A percentile compares a stretch with the other conserved stretches of the same genome.
Conservation (phyloP, 2,888 invertebrate genomes). For the Lymantria monacha region DNA sequence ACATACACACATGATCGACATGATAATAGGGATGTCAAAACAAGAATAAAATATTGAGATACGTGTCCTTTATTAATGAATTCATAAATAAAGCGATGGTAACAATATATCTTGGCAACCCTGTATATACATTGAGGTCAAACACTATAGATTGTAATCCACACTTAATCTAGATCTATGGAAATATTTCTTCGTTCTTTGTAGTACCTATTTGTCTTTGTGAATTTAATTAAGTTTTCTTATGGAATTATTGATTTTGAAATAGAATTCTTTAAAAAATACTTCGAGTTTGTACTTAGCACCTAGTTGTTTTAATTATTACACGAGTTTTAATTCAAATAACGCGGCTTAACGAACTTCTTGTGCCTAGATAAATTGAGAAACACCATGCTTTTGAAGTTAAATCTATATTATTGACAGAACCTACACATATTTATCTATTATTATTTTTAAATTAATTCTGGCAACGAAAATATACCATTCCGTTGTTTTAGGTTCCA, state of each 20-base stretch:
- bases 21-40: background rate
- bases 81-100: background rate
- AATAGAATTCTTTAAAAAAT: conserved; percentile 13
- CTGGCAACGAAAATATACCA: too few relatives aligned
- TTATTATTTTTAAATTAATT: too few relatives aligned
- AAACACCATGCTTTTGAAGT: conserved; percentile 8
- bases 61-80: background rate
- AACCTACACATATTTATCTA: background rate
- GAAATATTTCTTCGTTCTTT: too few relatives aligned
- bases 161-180: too few relatives aligned
- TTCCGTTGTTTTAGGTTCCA: too few relatives aligned
- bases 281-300: too few relatives aligned
- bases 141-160: background rate
- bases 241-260: too few relatives aligned
- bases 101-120: background rate
- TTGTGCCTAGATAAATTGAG: conserved; percentile 36
- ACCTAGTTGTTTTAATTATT: too few relatives aligned
- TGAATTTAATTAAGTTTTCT: background rate
- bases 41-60: background rate
- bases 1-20: background rate
- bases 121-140: background rate
- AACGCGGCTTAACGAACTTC: conserved; percentile 12
- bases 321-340: too few relatives aligned
- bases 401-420: background rate
- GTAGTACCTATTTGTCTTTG: too few relatives aligned